These are phyloP conservation scores for Luscinia luscinia DNA, from an alignment of 2,797 vertebrate species.

Conservation along the genomic window DNA sequence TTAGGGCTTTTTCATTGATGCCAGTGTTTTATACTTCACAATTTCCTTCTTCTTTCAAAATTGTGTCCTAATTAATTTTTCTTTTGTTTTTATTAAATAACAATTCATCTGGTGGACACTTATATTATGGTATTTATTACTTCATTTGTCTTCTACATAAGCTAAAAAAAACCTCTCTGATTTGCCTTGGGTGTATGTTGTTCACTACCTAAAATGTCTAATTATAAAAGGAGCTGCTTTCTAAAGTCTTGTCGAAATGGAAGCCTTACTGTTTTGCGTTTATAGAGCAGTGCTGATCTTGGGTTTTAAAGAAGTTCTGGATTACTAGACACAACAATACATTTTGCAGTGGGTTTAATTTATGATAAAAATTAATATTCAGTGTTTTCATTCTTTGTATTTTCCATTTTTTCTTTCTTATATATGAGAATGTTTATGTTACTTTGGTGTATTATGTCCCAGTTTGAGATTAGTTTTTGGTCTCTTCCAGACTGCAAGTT, in stretches of 20 bases:
- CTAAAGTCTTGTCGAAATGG: not conserved
- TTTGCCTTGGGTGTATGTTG: not conserved
- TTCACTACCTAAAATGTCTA: not conserved
- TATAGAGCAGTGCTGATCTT: not conserved
- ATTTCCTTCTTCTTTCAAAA: not conserved
- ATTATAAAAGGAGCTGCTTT: not conserved
- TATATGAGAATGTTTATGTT: not conserved
- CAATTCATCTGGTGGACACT: not conserved
- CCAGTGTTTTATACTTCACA: not conserved
- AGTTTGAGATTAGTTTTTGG: not conserved
- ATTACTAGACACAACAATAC: fast-evolving
- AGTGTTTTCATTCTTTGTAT: not conserved
- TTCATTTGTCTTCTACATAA: not conserved
- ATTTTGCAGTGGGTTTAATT: not conserved
- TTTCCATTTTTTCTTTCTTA: not conserved
- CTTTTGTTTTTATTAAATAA: not conserved
- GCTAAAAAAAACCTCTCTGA: not conserved
- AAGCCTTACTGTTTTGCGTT: not conserved
- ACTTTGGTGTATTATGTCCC: not conserved
- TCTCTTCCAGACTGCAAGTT: not conserved
- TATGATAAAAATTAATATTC: not conserved
- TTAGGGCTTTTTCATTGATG: not conserved
- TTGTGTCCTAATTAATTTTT: not conserved
- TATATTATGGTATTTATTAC: not conserved
- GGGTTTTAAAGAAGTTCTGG: not conserved